These are phyloP conservation scores for Coregonus suidteri DNA, from an alignment of 2,797 vertebrate genomes.

Conservation along the genomic window DNA sequence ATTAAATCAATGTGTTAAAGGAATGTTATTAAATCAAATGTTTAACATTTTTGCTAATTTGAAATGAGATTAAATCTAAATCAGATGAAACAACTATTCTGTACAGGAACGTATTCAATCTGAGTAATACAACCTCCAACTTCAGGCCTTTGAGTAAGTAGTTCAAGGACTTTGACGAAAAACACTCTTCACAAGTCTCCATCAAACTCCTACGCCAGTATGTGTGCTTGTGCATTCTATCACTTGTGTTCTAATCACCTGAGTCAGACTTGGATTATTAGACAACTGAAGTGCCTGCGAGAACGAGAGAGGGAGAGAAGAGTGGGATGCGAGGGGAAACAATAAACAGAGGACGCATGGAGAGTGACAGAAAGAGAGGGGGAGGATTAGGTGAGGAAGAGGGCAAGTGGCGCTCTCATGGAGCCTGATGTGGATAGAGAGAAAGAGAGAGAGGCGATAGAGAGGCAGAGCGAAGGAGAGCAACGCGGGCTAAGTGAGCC, in stretches of 20 bases:
- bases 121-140: no score
- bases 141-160: no score
- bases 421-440: slow-evolving; percentile 49
- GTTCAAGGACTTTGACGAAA: no score
- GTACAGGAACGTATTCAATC: no score
- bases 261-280: background rate
- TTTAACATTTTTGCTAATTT: no score
- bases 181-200: no score
- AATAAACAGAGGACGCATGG: slow-evolving; percentile 33
- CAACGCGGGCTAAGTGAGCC: slow-evolving; percentile 82
- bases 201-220: no score
- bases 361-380: slow-evolving; percentile 45
- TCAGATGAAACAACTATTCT: no score
- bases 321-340: slow-evolving; percentile 4
- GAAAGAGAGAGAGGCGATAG: slow-evolving; percentile 35
- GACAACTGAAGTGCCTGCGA: no score
- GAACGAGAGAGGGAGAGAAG: background rate
- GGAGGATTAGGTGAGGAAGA: slow-evolving; percentile 59
- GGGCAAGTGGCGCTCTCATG: slow-evolving; percentile 53
- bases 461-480: slow-evolving; percentile 42
- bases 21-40: background rate
- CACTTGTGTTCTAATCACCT: background rate
- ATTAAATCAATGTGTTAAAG: no score
- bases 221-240: background rate
- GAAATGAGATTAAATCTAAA: no score